Conservation (phyloP, 2,113 vertebrate genomes). For the Channa maculata region DNA sequence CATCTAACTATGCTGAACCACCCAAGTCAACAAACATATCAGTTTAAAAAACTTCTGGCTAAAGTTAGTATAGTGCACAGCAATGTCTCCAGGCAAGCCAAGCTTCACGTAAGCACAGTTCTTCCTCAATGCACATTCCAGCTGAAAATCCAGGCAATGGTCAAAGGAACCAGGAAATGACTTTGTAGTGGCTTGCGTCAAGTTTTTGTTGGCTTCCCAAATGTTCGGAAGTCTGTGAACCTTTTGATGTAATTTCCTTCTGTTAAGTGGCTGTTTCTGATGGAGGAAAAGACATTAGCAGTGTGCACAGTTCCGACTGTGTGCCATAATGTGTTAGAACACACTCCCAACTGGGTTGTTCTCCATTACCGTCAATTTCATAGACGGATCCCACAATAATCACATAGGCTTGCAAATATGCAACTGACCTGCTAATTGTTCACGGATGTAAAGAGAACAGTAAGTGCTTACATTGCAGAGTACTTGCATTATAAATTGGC, state of each 20-base stretch:
- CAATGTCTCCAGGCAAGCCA: conserved; percentile 7
- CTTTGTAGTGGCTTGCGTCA: conserved; percentile 59
- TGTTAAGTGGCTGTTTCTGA: conserved; percentile 42
- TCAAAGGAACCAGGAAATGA: conserved; percentile 70
- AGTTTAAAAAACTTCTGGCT: not conserved
- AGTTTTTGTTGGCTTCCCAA: conserved; percentile 62
- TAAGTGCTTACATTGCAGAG: no score
- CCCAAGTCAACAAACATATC: not conserved
- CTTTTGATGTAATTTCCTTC: conserved; percentile 75
- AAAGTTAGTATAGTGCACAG: not conserved
- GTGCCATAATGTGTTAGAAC: conserved; percentile 10
- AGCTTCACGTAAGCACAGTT: conserved; percentile 44
- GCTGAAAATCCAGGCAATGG: conserved; percentile 65
- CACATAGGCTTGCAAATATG: no score
- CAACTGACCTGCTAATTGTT: no score
- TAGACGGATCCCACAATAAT: no score
- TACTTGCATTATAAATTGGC: no score
- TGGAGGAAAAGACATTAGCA: conserved; percentile 28
- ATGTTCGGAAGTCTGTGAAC: conserved; percentile 56
- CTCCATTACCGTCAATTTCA: no score
- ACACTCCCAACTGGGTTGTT: no score
- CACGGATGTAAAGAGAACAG: no score
- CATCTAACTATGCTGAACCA: no score
- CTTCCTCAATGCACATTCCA: conserved; percentile 64
- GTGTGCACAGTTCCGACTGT: conserved; percentile 37